Evolutionary conservation across 2,888 invertebrate species (phyloP).

Genomic region (Allophyes oxyacanthae): DNA sequence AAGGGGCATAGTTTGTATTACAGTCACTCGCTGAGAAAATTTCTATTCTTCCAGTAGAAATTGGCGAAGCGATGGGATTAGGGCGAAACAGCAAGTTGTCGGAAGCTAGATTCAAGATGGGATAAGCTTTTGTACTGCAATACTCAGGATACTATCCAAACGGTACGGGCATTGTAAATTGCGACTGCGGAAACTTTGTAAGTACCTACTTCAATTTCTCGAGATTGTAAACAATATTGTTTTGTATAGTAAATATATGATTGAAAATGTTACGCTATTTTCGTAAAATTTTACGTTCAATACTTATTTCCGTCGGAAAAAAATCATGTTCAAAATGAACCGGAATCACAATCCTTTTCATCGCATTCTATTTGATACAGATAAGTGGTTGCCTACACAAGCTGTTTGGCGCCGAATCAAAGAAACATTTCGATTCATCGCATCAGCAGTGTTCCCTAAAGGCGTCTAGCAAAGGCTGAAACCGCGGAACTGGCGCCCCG

Average conservation of each 20-base stretch:
- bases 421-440: constrained; percentile 61
- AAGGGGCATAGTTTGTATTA: constrained; percentile 37
- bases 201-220: neutral
- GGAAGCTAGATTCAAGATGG: neutral
- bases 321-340: constrained; percentile 21
- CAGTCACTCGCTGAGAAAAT: constrained; percentile 8
- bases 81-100: constrained; percentile 4
- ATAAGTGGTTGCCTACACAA: constrained; percentile 43
- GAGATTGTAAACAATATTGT: neutral
- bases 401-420: constrained; percentile 57
- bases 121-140: neutral
- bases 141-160: neutral
- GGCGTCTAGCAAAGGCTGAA: constrained; percentile 47
- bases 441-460: constrained; percentile 58
- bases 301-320: neutral
- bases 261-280: no score
- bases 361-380: constrained; percentile 34
- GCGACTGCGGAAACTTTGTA: neutral
- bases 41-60: constrained; percentile 13
- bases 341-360: constrained; percentile 19
- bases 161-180: neutral
- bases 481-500: constrained; percentile 57
- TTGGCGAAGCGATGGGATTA: constrained; percentile 17
- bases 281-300: no score
- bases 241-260: no score